Evolutionary conservation across 2,113 vertebrate genomes (phyloP).

Genomic region (Hypocryptadius cinnamomeus): DNA sequence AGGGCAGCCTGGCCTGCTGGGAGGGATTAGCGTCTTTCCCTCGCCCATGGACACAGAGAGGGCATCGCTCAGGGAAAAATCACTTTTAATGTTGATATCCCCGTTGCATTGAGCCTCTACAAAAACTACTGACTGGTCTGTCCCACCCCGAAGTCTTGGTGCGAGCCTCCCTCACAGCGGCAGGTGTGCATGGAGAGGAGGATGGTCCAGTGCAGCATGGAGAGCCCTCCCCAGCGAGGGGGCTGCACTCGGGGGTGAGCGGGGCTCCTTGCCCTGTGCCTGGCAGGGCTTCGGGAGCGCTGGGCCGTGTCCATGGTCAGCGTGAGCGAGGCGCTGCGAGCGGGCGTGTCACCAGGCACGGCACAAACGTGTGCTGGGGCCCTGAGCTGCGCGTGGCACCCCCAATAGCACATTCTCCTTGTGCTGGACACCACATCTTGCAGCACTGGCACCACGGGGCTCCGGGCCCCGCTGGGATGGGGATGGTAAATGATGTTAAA

Average conservation of each 20-base stretch:
- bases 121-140: conserved; percentile 18
- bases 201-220: background rate
- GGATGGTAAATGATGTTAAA: conserved; percentile 1
- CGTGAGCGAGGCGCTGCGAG: background rate
- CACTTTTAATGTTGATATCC: conserved; percentile 40
- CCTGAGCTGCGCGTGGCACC: background rate
- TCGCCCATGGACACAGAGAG: background rate
- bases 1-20: background rate
- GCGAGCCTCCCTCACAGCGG: background rate
- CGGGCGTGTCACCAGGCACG: background rate
- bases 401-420: background rate
- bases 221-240: background rate
- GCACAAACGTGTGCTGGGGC: background rate
- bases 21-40: background rate
- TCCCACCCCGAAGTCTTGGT: background rate
- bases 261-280: background rate
- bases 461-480: background rate
- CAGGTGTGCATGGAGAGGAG: background rate
- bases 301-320: background rate
- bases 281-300: background rate
- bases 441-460: background rate
- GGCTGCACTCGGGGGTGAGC: background rate
- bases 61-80: background rate
- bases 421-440: background rate
- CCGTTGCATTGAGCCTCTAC: background rate